phyloP scores from a whole-genome alignment of 2,888 invertebrate species.

The Catocala nupta region DNA sequence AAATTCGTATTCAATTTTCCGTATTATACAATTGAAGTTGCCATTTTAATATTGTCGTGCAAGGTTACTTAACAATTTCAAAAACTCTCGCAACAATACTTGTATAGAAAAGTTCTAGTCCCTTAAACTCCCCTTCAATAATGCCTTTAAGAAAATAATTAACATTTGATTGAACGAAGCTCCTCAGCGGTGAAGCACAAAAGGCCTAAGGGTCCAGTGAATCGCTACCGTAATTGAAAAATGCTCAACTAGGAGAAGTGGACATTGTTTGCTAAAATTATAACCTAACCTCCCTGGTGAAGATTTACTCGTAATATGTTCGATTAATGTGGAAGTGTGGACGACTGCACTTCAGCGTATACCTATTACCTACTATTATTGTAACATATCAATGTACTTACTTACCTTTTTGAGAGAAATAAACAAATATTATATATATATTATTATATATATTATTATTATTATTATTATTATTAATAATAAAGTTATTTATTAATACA shows the following conservation, averaged over 20 bases:
- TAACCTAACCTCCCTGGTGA: no score
- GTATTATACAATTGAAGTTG: constrained; percentile 47
- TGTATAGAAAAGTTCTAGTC: constrained; percentile 55
- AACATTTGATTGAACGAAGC: constrained; percentile 67
- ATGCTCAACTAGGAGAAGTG: constrained; percentile 52
- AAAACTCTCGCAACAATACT: constrained; percentile 57
- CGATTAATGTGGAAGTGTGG: no score
- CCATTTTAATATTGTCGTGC: constrained; percentile 50
- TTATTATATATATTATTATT: no score
- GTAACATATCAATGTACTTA: no score
- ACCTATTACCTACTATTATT: no score
- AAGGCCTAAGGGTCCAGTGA: constrained; percentile 59
- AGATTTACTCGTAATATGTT: no score
- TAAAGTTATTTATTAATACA: no score
- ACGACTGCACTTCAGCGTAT: no score
- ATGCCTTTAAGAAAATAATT: constrained; percentile 69
- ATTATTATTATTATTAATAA: no score
- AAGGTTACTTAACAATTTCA: constrained; percentile 55
- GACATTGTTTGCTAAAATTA: constrained; percentile 42
- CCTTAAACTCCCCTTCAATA: constrained; percentile 46
- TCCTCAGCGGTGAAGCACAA: constrained; percentile 65
- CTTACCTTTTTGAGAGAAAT: no score
- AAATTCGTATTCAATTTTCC: constrained; percentile 49
- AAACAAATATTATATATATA: no score
- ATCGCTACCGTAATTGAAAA: constrained; percentile 65